Percentiles rank a stretch among this genome's conserved stretches.
phyloP scores from a whole-genome alignment of 2,113 vertebrate species.

The Petroica traversi region DNA sequence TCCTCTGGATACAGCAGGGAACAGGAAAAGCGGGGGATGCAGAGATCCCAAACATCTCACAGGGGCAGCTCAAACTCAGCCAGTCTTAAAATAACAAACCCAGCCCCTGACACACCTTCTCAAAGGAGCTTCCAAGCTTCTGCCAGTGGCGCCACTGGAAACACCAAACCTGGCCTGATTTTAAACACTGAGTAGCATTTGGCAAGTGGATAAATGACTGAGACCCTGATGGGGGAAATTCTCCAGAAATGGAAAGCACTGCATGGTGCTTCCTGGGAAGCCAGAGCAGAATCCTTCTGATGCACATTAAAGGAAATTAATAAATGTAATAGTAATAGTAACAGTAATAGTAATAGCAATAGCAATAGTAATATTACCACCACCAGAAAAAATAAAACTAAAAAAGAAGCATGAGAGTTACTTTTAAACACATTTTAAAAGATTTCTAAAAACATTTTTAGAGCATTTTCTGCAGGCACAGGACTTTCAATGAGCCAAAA shows the following conservation, averaged over 20 bases:
- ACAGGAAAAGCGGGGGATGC: background rate
- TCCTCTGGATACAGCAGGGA: too few species aligned
- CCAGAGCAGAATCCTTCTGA: background rate
- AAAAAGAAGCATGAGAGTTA: background rate
- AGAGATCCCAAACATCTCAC: background rate
- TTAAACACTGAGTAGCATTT: background rate
- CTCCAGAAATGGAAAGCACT: rapidly evolving
- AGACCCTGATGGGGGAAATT: background rate
- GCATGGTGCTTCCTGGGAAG: background rate
- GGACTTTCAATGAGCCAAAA: background rate
- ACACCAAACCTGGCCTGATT: background rate
- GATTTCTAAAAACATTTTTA: background rate
- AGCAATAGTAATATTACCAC: background rate
- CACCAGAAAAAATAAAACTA: background rate
- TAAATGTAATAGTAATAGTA: background rate
- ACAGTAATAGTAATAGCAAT: background rate
- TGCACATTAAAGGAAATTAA: background rate
- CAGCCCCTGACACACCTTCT: background rate
- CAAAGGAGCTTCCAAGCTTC: background rate
- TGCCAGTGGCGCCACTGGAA: background rate
- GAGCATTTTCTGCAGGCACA: background rate
- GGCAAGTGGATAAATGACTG: background rate
- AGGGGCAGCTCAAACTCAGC: background rate
- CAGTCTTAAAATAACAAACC: background rate
- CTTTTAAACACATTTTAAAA: background rate